phyloP scores from a whole-genome alignment of 2,888 invertebrate species.

The Agonum fuliginosum region DNA sequence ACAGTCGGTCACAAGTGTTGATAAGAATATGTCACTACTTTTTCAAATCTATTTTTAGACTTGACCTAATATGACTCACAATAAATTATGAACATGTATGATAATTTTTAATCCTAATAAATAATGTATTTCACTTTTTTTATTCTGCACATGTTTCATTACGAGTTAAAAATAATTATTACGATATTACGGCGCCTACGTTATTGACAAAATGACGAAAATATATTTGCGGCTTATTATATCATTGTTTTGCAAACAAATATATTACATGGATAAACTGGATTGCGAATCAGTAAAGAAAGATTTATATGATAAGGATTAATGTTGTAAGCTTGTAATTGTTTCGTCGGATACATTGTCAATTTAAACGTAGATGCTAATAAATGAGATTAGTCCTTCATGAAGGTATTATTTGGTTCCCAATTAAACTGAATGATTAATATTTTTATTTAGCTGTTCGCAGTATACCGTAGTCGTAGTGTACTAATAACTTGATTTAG shows the following conservation, averaged over 20 bases:
- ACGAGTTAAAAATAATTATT: constrained; percentile 12
- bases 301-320: no score
- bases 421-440: no score
- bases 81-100: constrained; percentile 37
- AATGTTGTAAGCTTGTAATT: no score
- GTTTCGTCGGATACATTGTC: no score
- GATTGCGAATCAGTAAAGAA: no score
- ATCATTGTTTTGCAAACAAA: constrained; percentile 3
- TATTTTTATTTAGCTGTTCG: no score
- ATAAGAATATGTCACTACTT: neutral
- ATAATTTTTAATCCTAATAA: constrained; percentile 35
- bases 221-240: constrained; percentile 32
- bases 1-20: neutral
- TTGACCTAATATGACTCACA: constrained; percentile 38
- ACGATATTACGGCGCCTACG: constrained; percentile 27
- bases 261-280: neutral
- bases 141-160: constrained; percentile 8
- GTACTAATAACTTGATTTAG: no score
- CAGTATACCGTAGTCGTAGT: no score
- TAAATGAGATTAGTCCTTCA: no score
- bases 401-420: no score
- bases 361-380: no score
- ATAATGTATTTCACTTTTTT: constrained; percentile 21
- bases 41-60: constrained; percentile 34
- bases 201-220: constrained; percentile 45